Conservation (phyloP, 2,888 invertebrate genomes). For the Apamea anceps region DNA sequence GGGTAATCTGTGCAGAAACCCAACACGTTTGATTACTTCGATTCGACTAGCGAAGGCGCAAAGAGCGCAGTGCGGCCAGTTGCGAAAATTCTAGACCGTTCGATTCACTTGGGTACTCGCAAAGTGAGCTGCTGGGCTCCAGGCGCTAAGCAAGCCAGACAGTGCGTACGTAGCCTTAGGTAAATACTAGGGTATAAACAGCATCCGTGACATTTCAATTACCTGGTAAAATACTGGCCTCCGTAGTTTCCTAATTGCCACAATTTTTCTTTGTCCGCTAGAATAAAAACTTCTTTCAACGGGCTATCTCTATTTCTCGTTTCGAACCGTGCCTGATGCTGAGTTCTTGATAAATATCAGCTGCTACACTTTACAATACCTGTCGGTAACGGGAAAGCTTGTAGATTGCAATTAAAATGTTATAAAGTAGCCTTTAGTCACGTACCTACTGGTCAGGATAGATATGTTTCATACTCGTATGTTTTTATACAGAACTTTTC, state of each 20-base stretch:
- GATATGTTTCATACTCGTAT: background rate
- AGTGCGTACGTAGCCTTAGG: background rate
- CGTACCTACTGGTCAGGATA: background rate
- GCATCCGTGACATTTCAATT: slow-evolving; percentile 14
- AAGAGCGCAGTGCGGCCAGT: background rate
- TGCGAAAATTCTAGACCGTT: no score
- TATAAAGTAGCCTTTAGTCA: slow-evolving; percentile 11
- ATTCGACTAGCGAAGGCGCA: background rate
- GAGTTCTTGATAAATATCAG: slow-evolving; percentile 27
- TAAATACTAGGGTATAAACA: slow-evolving; percentile 3
- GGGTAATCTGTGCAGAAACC: no score
- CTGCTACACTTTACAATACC: slow-evolving; percentile 12
- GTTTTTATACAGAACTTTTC: slow-evolving; percentile 11
- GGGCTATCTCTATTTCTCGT: slow-evolving; percentile 27
- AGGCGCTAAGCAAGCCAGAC: background rate
- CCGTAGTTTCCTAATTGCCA: background rate
- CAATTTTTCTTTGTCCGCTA: background rate
- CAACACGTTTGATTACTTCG: background rate
- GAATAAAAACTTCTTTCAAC: slow-evolving; percentile 9
- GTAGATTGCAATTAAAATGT: background rate
- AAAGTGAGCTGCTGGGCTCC: background rate
- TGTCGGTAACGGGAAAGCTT: background rate
- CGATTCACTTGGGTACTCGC: background rate
- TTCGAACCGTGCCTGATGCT: slow-evolving; percentile 3
- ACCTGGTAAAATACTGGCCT: slow-evolving; percentile 27